These are phyloP conservation scores for Leucoraja ocellata DNA, from an alignment of 2,797 vertebrate genomes.

Conservation along the genomic window DNA sequence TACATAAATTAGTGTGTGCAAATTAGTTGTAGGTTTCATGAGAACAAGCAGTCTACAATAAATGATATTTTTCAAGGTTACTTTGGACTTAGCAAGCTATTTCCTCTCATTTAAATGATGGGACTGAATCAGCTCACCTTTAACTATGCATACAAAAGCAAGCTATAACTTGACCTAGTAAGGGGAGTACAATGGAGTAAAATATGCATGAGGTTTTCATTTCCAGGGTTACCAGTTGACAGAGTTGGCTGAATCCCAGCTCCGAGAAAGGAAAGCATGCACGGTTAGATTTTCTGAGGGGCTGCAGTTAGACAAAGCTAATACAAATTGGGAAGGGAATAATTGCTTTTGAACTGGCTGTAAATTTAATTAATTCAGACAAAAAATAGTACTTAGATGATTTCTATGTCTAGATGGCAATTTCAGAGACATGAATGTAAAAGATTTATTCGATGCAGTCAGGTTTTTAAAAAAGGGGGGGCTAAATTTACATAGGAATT, in stretches of 20 bases:
- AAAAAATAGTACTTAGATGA: not conserved
- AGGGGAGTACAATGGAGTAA: not conserved
- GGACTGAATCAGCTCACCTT: not conserved
- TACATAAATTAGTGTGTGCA: no score
- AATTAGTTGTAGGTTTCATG: not conserved
- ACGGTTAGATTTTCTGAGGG: not conserved
- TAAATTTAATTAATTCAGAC: not conserved
- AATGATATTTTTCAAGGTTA: not conserved
- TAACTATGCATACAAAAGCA: not conserved
- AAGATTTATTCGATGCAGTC: not conserved
- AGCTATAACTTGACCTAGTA: no score
- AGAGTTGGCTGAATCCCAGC: not conserved
- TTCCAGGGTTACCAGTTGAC: not conserved
- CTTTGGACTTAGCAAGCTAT: not conserved
- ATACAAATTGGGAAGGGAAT: not conserved
- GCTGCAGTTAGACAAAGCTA: not conserved
- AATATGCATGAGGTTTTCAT: not conserved
- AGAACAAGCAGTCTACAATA: not conserved
- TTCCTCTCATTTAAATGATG: not conserved
- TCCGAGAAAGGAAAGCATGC: not conserved
- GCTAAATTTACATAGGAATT: not conserved
- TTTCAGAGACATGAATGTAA: not conserved
- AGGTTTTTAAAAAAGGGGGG: no score
- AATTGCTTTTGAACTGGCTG: not conserved
- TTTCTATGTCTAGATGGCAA: not conserved